Conservation (phyloP, 2,113 vertebrate species). For the Ameiurus melas region DNA sequence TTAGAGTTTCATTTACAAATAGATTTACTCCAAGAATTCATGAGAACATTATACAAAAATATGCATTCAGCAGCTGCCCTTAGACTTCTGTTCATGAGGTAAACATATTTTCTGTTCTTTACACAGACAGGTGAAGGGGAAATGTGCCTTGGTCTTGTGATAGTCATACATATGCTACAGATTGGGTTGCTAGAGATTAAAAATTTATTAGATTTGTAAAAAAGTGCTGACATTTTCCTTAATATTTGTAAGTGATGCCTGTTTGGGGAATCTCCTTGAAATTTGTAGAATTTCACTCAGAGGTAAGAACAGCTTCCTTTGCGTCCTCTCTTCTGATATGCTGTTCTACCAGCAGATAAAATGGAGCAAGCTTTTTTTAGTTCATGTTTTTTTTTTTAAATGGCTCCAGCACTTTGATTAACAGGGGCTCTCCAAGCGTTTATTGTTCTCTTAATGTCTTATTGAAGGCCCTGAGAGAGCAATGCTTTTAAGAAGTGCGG, state of each 20-base stretch:
- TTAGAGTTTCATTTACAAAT: neutral
- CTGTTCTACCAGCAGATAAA: constrained; percentile 23
- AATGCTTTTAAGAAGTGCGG: constrained; percentile 59
- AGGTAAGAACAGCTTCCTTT: neutral
- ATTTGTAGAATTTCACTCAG: neutral
- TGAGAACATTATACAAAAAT: neutral
- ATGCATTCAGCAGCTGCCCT: neutral
- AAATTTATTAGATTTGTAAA: neutral
- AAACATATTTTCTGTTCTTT: neutral
- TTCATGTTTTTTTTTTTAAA: constrained; percentile 31
- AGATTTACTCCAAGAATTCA: neutral
- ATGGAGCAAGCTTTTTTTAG: constrained; percentile 38
- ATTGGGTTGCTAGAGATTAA: neutral
- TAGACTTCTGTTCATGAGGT: neutral
- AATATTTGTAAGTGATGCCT: neutral
- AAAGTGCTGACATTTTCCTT: neutral
- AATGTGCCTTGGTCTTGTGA: neutral
- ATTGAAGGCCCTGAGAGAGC: constrained; percentile 59
- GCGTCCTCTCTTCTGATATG: constrained; percentile 17
- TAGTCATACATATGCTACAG: neutral
- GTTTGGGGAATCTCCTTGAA: neutral
- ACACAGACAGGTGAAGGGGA: neutral
- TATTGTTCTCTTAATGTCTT: constrained; percentile 63
- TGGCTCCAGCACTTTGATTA: constrained; percentile 54
- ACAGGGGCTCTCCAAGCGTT: constrained; percentile 54